Base-by-base conservation (phyloP, 2,113 vertebrate species). In the Pipa parva region DNA sequence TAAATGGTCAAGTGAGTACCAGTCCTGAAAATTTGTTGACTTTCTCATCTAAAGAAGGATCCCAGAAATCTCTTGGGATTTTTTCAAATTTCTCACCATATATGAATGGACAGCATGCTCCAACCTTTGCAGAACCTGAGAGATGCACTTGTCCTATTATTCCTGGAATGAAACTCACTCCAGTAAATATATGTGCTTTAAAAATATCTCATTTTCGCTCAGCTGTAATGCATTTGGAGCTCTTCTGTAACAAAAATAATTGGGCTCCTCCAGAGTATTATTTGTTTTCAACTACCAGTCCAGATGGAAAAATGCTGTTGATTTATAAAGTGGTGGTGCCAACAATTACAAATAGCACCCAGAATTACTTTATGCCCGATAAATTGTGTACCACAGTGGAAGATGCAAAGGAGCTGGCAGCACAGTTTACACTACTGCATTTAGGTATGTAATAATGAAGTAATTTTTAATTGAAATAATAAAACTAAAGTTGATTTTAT, bases 351-450 rank as follows among this genome's bases (percentile, higher is more conserved):
- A 83, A 83, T 37, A 85, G 87, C 57, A 89, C 86, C 7, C 86
- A 81, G 63, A 86, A 78, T 79, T 91, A 79, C 20, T 95, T 86
- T 80, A 90, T 95, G 88, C 92, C 94, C 21, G 88, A 95, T 78
- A 92, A 92, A 66, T 84, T 95, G 73, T 97, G 92, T 74, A 81
- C 85, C 18, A 84, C 89, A 3, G 76, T 97, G 80, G 94, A 97
- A 63, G 91, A 93, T 51, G 94, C 95, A 72, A 97, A 93, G 78
- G 94, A 98, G 63, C 75, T 97, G 72, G 94, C 94, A 59, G 95
- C 95, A 17, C 89, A 93, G 74, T 93, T 90, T 71, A 84, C 91
- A 0, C 85, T 97, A 70, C 78, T 89, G 61, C 91, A 87, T 78
- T 82, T 94, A 77, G 92, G 92, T 94, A 79, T 89, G 91, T 80